These are phyloP conservation scores for Galaxias olidus DNA, from an alignment of 2,797 vertebrate genomes.

Conservation along the genomic window DNA sequence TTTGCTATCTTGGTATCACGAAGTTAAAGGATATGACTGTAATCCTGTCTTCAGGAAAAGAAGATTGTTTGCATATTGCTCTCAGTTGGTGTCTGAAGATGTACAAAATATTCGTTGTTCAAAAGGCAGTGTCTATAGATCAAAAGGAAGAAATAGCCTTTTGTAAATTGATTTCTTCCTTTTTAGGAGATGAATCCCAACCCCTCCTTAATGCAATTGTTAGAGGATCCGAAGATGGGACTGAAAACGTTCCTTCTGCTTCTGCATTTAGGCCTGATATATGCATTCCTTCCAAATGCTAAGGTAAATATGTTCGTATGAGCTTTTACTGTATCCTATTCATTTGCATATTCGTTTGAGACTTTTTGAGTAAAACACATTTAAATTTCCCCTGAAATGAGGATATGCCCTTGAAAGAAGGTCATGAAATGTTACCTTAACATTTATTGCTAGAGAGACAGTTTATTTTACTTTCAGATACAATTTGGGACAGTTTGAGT, in stretches of 20 bases:
- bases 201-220: constrained; percentile 71
- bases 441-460: constrained; percentile 17
- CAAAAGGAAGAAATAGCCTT: constrained; percentile 59
- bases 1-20: constrained; percentile 63
- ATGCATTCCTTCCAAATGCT: constrained; percentile 75
- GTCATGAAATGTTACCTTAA: constrained; percentile 62
- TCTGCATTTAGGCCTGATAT: constrained; percentile 80
- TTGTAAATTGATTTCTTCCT: constrained; percentile 76
- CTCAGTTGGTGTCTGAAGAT: constrained; percentile 79
- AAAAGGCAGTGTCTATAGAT: constrained; percentile 65
- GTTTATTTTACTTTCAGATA: neutral
- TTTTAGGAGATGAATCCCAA: constrained; percentile 73
- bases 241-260: constrained; percentile 74
- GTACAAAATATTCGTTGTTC: constrained; percentile 69
- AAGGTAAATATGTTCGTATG: constrained; percentile 81
- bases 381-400: constrained; percentile 35
- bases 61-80: constrained; percentile 79
- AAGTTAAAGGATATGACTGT: constrained; percentile 67
- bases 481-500: constrained; percentile 37
- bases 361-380: constrained; percentile 18
- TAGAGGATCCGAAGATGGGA: constrained; percentile 81
- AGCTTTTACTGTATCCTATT: constrained; percentile 46
- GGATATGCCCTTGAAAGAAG: constrained; percentile 71
- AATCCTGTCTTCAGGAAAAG: constrained; percentile 78
- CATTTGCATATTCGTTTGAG: constrained; percentile 11